A percentile compares a stretch with the other conserved stretches of the same genome.
Conservation (phyloP, 2,797 vertebrate species). For the Selene dorsalis region DNA sequence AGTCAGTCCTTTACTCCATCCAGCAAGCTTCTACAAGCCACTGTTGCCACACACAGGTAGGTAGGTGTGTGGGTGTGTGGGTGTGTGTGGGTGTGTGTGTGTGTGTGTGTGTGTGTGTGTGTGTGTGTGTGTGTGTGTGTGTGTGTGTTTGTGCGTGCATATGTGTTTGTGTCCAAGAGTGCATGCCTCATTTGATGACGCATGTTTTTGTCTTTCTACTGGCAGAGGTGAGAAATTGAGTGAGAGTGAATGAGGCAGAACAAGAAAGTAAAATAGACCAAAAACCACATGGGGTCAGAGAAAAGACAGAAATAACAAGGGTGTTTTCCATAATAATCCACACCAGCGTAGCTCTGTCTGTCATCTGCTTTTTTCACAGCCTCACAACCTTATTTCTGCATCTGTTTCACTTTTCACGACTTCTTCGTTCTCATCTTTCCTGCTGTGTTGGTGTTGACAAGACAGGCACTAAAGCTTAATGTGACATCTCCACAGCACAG, state of each 20-base stretch:
- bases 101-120: no score
- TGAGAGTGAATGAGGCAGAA: constrained; percentile 10
- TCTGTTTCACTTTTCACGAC: neutral
- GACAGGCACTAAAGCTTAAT: neutral
- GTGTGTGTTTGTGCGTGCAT: constrained; percentile 2
- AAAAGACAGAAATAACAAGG: constrained; percentile 24
- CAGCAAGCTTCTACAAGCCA: no score
- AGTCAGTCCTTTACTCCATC: no score
- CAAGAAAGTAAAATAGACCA: constrained; percentile 9
- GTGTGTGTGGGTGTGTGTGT: no score
- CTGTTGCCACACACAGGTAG: no score
- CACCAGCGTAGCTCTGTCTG: neutral
- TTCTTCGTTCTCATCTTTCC: neutral
- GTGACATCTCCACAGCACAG: neutral
- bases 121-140: no score
- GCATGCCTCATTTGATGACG: constrained; percentile 49
- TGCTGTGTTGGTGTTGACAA: neutral
- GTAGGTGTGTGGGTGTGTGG: no score
- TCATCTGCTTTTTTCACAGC: neutral
- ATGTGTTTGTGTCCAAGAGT: constrained; percentile 18
- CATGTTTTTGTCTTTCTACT: constrained; percentile 35
- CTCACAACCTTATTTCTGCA: neutral
- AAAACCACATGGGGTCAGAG: constrained; percentile 6
- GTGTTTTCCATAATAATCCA: constrained; percentile 32
- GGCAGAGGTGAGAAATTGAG: constrained; percentile 23